phyloP scores from a whole-genome alignment of 2,797 vertebrate species.

The Avahi laniger region DNA sequence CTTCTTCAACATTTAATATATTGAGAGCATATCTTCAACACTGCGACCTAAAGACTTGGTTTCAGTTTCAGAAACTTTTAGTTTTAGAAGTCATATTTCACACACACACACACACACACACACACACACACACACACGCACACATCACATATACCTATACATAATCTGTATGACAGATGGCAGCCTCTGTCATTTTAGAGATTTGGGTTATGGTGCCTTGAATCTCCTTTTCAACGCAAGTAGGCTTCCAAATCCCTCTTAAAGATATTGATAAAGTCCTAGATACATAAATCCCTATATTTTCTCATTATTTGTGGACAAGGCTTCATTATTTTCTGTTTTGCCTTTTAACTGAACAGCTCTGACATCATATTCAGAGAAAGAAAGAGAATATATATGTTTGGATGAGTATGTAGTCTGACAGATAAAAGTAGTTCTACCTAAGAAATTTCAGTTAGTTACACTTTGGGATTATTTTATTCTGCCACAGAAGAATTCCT shows the following conservation, averaged over 20 bases:
- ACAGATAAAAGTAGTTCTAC: background rate
- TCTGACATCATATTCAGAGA: background rate
- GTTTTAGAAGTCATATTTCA: background rate
- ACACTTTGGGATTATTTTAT: background rate
- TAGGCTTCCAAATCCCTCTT: background rate
- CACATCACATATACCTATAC: background rate
- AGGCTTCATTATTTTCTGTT: background rate
- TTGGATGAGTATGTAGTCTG: background rate
- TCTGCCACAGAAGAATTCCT: background rate
- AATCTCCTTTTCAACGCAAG: background rate
- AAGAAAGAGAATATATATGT: background rate
- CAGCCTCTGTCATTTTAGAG: background rate
- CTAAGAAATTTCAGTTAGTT: background rate
- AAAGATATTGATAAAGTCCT: background rate
- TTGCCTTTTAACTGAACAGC: background rate
- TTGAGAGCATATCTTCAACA: background rate
- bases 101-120: background rate
- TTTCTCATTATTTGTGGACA: background rate
- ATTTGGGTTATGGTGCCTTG: background rate
- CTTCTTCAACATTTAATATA: background rate
- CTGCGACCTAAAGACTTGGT: background rate
- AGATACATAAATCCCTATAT: background rate
- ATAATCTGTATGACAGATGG: background rate
- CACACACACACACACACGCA: too few relatives aligned
- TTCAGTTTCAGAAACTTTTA: background rate